phyloP scores from a whole-genome alignment of 2,797 vertebrate species.

The Clarias pachynema region DNA sequence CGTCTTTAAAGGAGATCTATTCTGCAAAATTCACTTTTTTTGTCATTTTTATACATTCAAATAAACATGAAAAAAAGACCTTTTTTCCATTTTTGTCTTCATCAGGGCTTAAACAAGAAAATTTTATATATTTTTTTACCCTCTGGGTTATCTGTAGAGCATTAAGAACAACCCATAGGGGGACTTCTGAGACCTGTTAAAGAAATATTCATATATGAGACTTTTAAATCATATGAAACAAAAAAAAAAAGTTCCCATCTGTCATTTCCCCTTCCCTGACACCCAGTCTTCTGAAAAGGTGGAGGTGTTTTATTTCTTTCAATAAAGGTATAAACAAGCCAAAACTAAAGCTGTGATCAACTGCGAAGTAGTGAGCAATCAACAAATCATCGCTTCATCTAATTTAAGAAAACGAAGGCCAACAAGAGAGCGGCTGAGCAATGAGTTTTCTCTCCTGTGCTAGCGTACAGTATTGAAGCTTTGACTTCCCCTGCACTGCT shows the following conservation, averaged over 20 bases:
- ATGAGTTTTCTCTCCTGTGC: not conserved
- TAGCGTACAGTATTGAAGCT: not conserved
- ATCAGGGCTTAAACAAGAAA: no score
- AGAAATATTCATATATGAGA: no score
- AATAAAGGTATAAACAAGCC: not conserved
- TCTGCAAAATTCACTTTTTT: no score
- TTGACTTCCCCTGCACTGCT: not conserved
- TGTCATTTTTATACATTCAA: no score
- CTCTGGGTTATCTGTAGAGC: no score
- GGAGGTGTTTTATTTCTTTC: not conserved
- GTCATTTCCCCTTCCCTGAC: not conserved
- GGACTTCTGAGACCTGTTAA: no score
- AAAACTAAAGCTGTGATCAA: not conserved
- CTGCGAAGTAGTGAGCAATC: no score
- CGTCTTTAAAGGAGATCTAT: not conserved
- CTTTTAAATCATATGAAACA: not conserved
- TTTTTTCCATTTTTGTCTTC: no score
- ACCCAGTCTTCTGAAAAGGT: not conserved
- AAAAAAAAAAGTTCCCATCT: not conserved
- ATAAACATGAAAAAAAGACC: no score
- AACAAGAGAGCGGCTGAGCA: not conserved
- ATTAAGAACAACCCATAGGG: no score
- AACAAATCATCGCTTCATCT: not conserved
- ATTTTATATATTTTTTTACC: no score
- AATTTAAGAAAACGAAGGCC: not conserved